Evolutionary conservation across 92 coral and sea anemone genomes (phyloP), one percentile per base, ranked within the genome.

Genomic region (Umimayanthus kanabou): DNA sequence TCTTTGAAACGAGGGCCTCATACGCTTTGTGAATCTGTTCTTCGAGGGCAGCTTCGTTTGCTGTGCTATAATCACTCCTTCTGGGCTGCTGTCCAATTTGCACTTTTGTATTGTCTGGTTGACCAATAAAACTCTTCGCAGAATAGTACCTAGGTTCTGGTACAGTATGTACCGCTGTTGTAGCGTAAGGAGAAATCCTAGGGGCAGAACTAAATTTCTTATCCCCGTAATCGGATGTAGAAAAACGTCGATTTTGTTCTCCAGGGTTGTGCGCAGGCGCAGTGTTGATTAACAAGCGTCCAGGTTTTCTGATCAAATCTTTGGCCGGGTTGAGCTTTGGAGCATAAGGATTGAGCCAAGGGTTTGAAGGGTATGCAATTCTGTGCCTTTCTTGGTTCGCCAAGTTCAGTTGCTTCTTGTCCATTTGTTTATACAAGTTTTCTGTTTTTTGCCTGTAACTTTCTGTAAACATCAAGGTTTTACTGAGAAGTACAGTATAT

Each of bases 11-110:
- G 4, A 45, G 87, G 26, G 78, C 87, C 23, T 28, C 22, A 49
- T 83, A 83, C 20, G 77, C 87, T 83, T 70, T 83, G 23, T 30
- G 66, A 39, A 81, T 81, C 57, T 69, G 85, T 26, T 83, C 78
- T 47, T 83, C 87, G 33, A 83, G 40, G 14, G 77, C 77, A 29
- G 77, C 77, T 43, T 83, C 77, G 3, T 6, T 26, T 45, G 26
- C 25, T 65, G 25, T 20, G 25, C 23, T 28, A 5, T 83, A 14
- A 69, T 10, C 58, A 55, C 18, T 81, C 39, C 50, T 45, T 6
- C 37, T 10, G 37, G 76, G 9, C 40, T 11, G 43, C 58, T 67
- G 77, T 11, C 73, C 22, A 4, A 23, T 39, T 33, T 75, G 79
- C 23, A 6, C 33, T 4, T 14, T 81, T 64, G 73, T 40, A 66